Percentiles rank a stretch among this genome's conserved stretches.
Evolutionary conservation across 2,113 vertebrate genomes (phyloP).

Genomic region (Megaceryle torquata): DNA sequence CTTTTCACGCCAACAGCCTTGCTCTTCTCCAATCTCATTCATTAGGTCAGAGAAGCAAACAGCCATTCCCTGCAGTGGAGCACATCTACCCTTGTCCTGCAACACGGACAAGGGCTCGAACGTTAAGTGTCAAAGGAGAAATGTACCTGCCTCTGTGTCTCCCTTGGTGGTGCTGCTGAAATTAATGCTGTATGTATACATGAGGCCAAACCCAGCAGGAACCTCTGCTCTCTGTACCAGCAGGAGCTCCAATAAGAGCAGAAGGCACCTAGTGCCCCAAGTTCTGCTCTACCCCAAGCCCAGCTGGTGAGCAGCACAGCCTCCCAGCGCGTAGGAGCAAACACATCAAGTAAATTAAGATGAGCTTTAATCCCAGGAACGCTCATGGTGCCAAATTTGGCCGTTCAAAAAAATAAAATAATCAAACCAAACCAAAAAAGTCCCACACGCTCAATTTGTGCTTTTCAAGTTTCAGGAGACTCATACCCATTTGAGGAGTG

Average conservation of each 20-base stretch:
- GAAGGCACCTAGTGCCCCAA: rapidly evolving
- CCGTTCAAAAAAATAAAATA: background rate
- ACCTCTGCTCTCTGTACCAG: background rate
- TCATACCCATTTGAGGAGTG: background rate
- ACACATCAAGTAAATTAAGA: rapidly evolving
- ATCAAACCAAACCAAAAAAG: background rate
- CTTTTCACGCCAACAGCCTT: background rate
- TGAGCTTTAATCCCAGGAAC: background rate
- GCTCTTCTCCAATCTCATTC: background rate
- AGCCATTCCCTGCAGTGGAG: background rate
- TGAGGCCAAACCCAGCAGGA: background rate
- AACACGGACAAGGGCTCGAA: background rate
- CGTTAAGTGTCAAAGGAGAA: rapidly evolving
- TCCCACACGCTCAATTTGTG: background rate
- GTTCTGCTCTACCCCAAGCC: background rate
- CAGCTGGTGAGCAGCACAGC: background rate
- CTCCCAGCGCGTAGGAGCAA: background rate
- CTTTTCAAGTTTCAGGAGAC: constrained; percentile 24
- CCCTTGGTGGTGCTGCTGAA: background rate
- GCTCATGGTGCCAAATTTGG: background rate
- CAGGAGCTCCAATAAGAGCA: background rate
- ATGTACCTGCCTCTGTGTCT: rapidly evolving
- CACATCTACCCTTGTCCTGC: background rate
- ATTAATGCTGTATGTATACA: background rate
- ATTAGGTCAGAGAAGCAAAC: background rate